Percentiles rank a stretch among this genome's conserved stretches.
These are phyloP conservation scores for Ispidina lecontei DNA, from an alignment of 2,797 vertebrate species.

Conservation along the genomic window DNA sequence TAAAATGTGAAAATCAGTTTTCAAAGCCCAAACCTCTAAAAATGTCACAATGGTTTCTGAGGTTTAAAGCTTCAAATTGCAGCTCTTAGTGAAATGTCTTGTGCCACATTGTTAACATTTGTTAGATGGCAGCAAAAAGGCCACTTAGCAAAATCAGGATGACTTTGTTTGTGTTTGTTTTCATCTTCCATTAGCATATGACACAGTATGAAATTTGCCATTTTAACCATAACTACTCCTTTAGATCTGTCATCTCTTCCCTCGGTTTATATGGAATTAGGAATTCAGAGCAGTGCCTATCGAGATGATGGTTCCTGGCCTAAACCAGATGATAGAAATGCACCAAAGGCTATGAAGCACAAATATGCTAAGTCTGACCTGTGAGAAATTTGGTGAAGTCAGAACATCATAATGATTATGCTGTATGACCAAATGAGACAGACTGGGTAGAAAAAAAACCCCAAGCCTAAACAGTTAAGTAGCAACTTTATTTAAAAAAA, in stretches of 20 bases:
- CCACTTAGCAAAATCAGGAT: conserved; percentile 64
- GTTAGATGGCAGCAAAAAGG: conserved; percentile 66
- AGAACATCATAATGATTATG: not conserved
- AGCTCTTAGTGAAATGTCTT: conserved; percentile 35
- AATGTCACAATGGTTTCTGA: conserved; percentile 33
- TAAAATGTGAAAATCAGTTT: conserved; percentile 55
- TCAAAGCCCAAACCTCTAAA: conserved; percentile 6
- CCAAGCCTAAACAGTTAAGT: not conserved
- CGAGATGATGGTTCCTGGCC: conserved; percentile 31
- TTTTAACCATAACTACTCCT: conserved; percentile 67
- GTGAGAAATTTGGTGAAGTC: not conserved
- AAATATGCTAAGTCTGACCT: not conserved
- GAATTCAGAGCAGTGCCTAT: conserved; percentile 34
- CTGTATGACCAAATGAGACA: not conserved
- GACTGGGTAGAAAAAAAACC: not conserved
- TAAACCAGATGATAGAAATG: not conserved
- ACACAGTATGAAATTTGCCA: conserved; percentile 73
- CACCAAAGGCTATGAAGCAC: conserved; percentile 20
- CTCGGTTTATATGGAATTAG: conserved; percentile 52
- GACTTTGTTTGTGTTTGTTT: conserved; percentile 76
- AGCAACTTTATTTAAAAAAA: not conserved
- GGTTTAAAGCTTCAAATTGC: conserved; percentile 72
- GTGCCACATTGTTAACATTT: conserved; percentile 53
- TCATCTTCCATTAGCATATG: conserved; percentile 72
- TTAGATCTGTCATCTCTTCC: conserved; percentile 68